Base-by-base conservation (phyloP, 2,797 vertebrate species). In the Pangasius krempfi region DNA sequence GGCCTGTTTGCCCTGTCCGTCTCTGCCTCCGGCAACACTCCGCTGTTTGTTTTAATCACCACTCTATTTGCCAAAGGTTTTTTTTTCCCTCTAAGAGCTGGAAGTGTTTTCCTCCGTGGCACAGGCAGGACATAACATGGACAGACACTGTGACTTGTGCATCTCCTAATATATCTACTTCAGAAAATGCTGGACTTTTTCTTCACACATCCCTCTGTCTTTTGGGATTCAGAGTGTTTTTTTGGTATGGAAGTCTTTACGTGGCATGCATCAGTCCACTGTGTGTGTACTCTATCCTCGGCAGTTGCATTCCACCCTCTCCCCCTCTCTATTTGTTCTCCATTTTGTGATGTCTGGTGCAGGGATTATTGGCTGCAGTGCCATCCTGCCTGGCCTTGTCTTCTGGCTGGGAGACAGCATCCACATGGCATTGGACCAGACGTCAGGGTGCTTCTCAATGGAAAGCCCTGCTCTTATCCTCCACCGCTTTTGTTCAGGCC, bases 1-100 rank as follows among this genome's bases (percentile, higher is more conserved):
- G 62, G 90, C 91, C 91, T 93, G 92, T 95, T 94, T 94, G 93
- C 91, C 92, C 92, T 92, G 92, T 92, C 92, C 90, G 84, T 93
- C 91, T 90, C 90, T 89, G 91, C 91, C 94, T 91, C 84, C 33
- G 88, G 89, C 91, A 90, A 93, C 64, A 80, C 89, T 70, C 85
- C 86, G 84, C 93, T 94, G 93, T 95, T 95, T 95, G 93, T 95
- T 95, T 95, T 94, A 94, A 95, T 95, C 94, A 94, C 93, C 92
- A 89, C 87, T 90, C 62, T 96, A 93, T 95, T 96, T 95, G 94
- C 93, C 93, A 93, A 94, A 95, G 92, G 94, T 93, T 93, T 93
- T 94, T 84, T 79, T 62, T n/a, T 93, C 90, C 91, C 93, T 92
- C 92, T 92, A 91, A 92, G 91, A 94, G 93, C 93, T 93, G 90